A percentile compares a stretch with the other conserved stretches of the same genome.
Conservation (phyloP, 2,797 vertebrate species). For the Ambastaia sidthimunki region DNA sequence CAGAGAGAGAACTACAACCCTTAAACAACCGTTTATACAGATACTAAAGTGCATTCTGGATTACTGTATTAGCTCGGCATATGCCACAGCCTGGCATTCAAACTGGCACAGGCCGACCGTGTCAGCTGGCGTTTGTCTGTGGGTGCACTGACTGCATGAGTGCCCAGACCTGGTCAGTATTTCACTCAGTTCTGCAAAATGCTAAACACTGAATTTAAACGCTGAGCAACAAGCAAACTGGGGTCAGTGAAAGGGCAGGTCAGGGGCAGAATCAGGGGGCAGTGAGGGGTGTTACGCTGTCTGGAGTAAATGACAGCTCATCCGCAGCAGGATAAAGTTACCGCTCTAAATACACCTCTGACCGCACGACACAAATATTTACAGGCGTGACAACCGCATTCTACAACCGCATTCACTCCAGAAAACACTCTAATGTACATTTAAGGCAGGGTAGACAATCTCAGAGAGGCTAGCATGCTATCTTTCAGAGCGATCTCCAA, state of each 20-base stretch:
- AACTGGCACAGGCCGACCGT: background rate
- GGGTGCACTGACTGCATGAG: background rate
- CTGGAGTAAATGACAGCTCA: background rate
- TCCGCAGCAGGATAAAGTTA: constrained; percentile 3
- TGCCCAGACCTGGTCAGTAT: background rate
- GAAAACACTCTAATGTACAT: no score
- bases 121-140: background rate
- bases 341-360: background rate
- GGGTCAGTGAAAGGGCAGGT: background rate
- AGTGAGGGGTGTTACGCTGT: background rate
- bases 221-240: background rate
- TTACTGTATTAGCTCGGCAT: constrained; percentile 17
- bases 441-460: no score
- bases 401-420: background rate
- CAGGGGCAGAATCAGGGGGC: background rate
- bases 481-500: no score
- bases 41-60: background rate
- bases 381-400: background rate
- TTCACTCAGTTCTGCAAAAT: background rate
- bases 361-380: background rate
- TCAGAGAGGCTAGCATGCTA: no score
- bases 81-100: constrained; percentile 10
- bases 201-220: background rate
- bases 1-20: no score
- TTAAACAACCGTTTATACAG: background rate